Evolutionary conservation across 2,888 invertebrate species (phyloP), one percentile per base, ranked within the genome.

Genomic region (Coremacera marginata): DNA sequence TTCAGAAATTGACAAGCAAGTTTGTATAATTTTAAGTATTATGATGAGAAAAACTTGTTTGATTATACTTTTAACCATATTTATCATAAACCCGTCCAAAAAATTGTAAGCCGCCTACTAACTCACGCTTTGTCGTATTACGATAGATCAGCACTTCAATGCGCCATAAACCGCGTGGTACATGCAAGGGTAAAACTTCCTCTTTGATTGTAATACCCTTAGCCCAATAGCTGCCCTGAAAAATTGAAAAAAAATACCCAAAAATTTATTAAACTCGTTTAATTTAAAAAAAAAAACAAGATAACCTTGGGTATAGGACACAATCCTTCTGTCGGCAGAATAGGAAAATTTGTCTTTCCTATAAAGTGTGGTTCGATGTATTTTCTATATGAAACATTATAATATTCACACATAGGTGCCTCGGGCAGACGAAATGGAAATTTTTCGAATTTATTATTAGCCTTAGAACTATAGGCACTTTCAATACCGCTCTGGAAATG

Each of bases 271-370:
- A 3, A 65, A 5, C 1, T 14, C 9, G 8, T 34, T 65, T 31
- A 16, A 1, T 11, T 7, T 8, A 34, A 63, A 34, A 34, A 31
- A 31, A 31, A 16, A 9, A 5, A 16, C 67, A 67, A 14, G 8
- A 22, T 34, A 27, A 79, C 79, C 74, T 79, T 79, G 60, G 77
- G 79, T 19, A 79, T 55, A 0, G 79, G 79, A 44, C 79, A 79
- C 55, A 79, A n/a, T 19, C 79, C 79, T 31, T 78, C 76, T 44
- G 77, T 73, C 9, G 79, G 76, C 14, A 79, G 70, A 27, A 8
- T 57, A 22, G 79, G 79, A 62, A 76, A 77, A 57, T 77, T 70
- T 11, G 77, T 49, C 52, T 76, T 37, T 14, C 31, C 63, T 3
- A 19, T 68, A 22, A 77, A 76, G n/a, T 37, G 16, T 9, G 72